Evolutionary conservation across 1,140 invertebrate genomes (phyloP).

Genomic region (Plodia interpunctella): DNA sequence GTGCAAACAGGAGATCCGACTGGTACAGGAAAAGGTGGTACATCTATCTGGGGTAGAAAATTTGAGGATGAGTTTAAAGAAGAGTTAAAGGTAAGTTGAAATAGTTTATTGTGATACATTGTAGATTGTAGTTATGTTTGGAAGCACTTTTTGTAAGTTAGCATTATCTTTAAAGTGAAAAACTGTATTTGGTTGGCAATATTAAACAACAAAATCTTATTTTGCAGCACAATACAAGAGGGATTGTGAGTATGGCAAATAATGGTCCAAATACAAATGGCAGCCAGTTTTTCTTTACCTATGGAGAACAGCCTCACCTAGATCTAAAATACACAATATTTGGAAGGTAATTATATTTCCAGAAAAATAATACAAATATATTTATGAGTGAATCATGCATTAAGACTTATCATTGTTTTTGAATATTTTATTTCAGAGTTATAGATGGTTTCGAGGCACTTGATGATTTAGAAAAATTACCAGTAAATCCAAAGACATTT

Average conservation of each 20-base stretch:
- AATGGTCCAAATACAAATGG: constrained; percentile 98
- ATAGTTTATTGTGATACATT: neutral
- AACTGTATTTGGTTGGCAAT: no score
- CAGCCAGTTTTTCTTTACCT: constrained; percentile 99
- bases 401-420: neutral
- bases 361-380: no score
- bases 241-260: constrained; percentile 98
- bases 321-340: constrained; percentile 98
- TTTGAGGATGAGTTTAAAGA: constrained; percentile 98
- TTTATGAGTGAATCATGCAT: no score
- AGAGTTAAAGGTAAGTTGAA: constrained; percentile 87
- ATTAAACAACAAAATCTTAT: constrained; percentile 16
- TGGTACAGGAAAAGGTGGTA: constrained; percentile 95
- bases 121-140: neutral
- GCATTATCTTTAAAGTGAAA: neutral
- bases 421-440: constrained; percentile 82
- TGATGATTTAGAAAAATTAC: constrained; percentile 96
- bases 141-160: neutral
- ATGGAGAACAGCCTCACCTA: constrained; percentile 94
- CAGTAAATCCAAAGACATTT: constrained; percentile 95
- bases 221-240: constrained; percentile 88
- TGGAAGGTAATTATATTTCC: no score
- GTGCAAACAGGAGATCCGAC: constrained; percentile 98
- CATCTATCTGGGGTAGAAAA: constrained; percentile 93
- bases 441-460: constrained; percentile 98